A percentile compares a stretch with the other conserved stretches of the same genome.
Evolutionary conservation across 2,888 invertebrate species (phyloP).

Genomic region (Geotrupes spiniger): DNA sequence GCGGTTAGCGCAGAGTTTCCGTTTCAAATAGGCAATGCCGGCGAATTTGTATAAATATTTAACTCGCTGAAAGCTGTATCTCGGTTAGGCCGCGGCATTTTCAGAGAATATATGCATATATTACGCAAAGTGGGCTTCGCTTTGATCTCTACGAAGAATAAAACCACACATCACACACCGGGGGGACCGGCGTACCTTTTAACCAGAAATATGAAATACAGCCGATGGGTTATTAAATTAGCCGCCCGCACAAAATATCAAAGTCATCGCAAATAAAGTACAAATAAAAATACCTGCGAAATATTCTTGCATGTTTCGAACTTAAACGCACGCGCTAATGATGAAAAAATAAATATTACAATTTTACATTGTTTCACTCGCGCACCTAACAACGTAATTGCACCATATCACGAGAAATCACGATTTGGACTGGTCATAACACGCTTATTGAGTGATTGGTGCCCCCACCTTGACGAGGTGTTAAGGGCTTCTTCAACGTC

Average conservation of each 20-base stretch:
- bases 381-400: no score
- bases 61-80: conserved; percentile 37
- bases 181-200: conserved; percentile 19
- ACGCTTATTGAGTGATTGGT: no score
- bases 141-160: conserved; percentile 47
- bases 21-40: conserved; percentile 25
- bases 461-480: no score
- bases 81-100: conserved; percentile 28
- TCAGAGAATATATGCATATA: conserved; percentile 40
- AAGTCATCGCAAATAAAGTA: neutral
- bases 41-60: conserved; percentile 36
- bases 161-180: conserved; percentile 30
- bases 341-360: no score
- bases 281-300: neutral
- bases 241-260: neutral
- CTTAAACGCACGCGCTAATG: no score
- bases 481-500: no score
- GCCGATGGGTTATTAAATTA: conserved; percentile 10
- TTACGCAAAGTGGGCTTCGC: conserved; percentile 42
- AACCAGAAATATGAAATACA: conserved; percentile 18
- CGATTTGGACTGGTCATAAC: no score
- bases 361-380: no score
- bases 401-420: no score
- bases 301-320: no score
- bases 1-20: conserved; percentile 20